phyloP scores from a whole-genome alignment of 2,797 vertebrate species.

The Enoplosus armatus region DNA sequence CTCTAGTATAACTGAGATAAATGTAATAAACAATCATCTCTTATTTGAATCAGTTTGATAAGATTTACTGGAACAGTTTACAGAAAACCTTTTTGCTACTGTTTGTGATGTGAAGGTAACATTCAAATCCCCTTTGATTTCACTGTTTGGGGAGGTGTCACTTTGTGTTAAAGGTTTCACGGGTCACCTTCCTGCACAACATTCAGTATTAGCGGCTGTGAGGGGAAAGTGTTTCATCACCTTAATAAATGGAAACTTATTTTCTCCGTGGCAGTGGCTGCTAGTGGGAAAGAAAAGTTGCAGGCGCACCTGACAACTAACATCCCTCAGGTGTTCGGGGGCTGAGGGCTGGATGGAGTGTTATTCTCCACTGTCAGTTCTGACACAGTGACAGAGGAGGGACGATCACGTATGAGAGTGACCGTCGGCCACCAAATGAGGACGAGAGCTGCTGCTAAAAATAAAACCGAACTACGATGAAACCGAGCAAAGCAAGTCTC shows the following conservation, averaged over 20 bases:
- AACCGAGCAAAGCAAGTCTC: slow-evolving; percentile 14
- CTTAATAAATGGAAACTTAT: slow-evolving; percentile 78
- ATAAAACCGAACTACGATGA: slow-evolving; percentile 47
- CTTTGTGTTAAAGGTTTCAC: neutral
- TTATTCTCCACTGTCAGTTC: slow-evolving; percentile 53
- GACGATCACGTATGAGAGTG: slow-evolving; percentile 2
- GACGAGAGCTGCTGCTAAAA: slow-evolving; percentile 53
- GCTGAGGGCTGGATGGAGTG: slow-evolving; percentile 38
- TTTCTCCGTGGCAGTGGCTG: slow-evolving; percentile 39
- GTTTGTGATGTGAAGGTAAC: neutral
- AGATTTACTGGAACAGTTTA: neutral
- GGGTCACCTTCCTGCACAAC: slow-evolving; percentile 1
- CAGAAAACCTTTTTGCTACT: neutral
- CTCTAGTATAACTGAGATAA: neutral
- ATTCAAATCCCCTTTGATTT: neutral
- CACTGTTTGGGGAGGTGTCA: slow-evolving; percentile 1
- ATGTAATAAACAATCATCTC: neutral
- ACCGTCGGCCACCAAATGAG: slow-evolving; percentile 33
- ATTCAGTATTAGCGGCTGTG: slow-evolving; percentile 4
- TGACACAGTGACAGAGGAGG: slow-evolving; percentile 54
- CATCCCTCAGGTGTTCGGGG: slow-evolving; percentile 64
- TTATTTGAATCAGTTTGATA: neutral
- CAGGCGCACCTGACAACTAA: slow-evolving; percentile 50
- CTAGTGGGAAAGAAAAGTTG: slow-evolving; percentile 43
- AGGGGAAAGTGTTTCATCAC: slow-evolving; percentile 79